Conservation (phyloP, 2,888 invertebrate genomes). For the Ypsolopha scabrella region DNA sequence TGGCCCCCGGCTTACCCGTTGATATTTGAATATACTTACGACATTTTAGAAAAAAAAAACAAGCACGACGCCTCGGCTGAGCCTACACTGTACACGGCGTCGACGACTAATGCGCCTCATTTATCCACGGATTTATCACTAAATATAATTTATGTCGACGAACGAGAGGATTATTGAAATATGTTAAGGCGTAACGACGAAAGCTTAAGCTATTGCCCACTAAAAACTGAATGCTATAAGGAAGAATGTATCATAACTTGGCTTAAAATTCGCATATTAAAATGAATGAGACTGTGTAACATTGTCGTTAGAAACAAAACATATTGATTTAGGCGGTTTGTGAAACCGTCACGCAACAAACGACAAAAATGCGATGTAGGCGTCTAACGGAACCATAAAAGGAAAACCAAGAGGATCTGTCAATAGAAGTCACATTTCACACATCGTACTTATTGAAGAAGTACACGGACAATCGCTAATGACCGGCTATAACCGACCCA, state of each 20-base stretch:
- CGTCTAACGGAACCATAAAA: too few species aligned
- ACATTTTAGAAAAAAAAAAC: constrained; percentile 5
- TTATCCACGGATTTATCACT: constrained; percentile 41
- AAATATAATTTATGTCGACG: constrained; percentile 38
- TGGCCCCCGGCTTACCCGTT: constrained; percentile 33
- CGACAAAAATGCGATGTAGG: constrained; percentile 11
- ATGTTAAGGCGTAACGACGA: not conserved
- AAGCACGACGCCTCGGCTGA: not conserved
- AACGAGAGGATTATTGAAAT: constrained; percentile 30
- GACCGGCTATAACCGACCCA: constrained; percentile 3
- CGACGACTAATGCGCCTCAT: constrained; percentile 31
- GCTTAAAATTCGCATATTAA: too few species aligned
- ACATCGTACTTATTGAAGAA: too few species aligned
- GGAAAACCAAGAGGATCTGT: too few species aligned
- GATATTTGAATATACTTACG: constrained; percentile 44
- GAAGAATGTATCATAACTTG: too few species aligned
- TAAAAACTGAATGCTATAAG: too few species aligned
- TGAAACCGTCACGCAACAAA: constrained; percentile 15
- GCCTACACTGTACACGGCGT: constrained; percentile 14
- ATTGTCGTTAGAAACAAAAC: too few species aligned
- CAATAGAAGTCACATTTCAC: too few species aligned
- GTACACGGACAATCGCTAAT: too few species aligned
- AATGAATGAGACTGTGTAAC: too few species aligned
- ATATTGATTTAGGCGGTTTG: constrained; percentile 5
- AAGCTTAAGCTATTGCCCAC: too few species aligned